Evolutionary conservation across 2,888 invertebrate genomes (phyloP), one percentile per base, ranked within the genome.

Genomic region (Chloroclystis v-ata): DNA sequence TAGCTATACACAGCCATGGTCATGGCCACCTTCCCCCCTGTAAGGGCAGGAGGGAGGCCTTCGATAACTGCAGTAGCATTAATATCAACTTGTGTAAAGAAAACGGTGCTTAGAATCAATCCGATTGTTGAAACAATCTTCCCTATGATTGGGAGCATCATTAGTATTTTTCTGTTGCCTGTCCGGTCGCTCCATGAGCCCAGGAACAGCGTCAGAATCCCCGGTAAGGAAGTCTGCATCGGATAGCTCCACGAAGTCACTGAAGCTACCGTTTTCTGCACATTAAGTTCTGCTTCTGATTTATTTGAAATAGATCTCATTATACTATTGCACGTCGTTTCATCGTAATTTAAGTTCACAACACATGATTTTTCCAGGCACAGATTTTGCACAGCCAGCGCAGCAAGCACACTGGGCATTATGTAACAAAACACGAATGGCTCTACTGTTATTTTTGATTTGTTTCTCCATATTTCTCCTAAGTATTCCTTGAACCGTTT

Each of bases 351-450:
- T 46, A 89, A 70, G 60, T 91, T 90, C 35, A 89, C 89, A 52
- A 89, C 78, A 69, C 90, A 90, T 64, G 90, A 82, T 74, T 90
- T 91, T 60, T 91, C 90, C 62, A 89, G 78, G 60, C 90, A 88
- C 54, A 91, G 66, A 63, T 89, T 89, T 55, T 85, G 82, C 24
- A 90, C 81, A 5, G 90, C 90, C 32, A 91, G 72, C 24, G 92
- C 92, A 0, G 94, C 93, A 10, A 91, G 76, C 1, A 91, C 90
- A 72, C 91, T 91, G 37, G 92, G 92, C 65, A 92, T 76, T 37
- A 92, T 81, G 63, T 92, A 92, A 65, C 91, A 91, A 42, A 91
- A 83, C 41, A 92, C 81, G 59, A 92, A 90, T 4, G 92, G 92
- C 71, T 92, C 92, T 16, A 92, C 92, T n/a, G 92, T 92, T 26